A percentile compares a stretch with the other conserved stretches of the same genome.
These are phyloP conservation scores for Himantopus leucocephalus DNA, from an alignment of 2,113 vertebrate species.

Conservation along the genomic window DNA sequence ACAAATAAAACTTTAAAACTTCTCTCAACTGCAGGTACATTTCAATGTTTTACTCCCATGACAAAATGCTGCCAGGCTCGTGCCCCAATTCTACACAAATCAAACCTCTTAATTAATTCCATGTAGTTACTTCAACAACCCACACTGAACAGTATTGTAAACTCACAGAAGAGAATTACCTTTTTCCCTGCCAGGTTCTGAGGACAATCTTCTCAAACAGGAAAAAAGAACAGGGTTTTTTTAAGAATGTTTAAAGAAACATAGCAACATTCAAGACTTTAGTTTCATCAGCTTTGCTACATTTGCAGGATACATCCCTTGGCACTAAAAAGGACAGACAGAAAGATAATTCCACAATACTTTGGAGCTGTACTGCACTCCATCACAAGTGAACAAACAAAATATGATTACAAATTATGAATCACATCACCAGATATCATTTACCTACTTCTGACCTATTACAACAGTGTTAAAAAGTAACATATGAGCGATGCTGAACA, in stretches of 20 bases:
- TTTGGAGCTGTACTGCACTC: neutral
- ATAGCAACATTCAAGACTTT: accelerated
- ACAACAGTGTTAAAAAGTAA: too few relatives aligned
- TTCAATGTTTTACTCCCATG: neutral
- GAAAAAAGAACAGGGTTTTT: accelerated
- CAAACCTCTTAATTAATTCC: neutral
- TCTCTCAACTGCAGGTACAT: neutral
- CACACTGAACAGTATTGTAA: accelerated
- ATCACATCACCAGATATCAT: too few relatives aligned
- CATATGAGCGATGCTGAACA: too few relatives aligned
- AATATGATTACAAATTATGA: too few relatives aligned
- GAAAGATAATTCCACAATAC: neutral
- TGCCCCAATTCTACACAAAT: neutral
- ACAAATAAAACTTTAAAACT: neutral
- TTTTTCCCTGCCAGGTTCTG: neutral
- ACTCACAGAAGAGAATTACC: neutral
- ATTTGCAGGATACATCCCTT: neutral
- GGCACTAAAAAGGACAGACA: neutral
- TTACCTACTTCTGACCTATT: too few relatives aligned
- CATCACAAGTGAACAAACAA: too few relatives aligned
- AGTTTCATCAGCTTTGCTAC: neutral
- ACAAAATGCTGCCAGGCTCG: neutral
- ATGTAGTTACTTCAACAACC: neutral
- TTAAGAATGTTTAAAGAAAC: neutral
- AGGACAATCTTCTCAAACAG: neutral